Base-by-base conservation (phyloP, 2,888 invertebrate genomes). In the Drosophila yooni region DNA sequence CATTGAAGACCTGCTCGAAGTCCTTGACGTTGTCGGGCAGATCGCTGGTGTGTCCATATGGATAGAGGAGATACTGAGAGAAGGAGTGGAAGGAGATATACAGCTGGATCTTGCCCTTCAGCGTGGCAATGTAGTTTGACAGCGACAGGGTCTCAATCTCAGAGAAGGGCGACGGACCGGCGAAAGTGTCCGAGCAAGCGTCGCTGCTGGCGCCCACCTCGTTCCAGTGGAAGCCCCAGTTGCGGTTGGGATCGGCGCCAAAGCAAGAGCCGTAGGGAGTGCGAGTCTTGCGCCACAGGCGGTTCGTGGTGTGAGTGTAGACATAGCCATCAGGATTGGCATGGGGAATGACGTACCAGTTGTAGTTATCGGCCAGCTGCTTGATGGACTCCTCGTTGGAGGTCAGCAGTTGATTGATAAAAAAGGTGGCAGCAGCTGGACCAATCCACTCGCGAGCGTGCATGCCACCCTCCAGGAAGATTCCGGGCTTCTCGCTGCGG, bases 251-350 rank as follows among this genome's bases (percentile, higher is more conserved):
- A 92, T 97, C 97, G 0, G 95, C 95, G 6, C 97, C 97, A 69
- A 92, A 91, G 79, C 96, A 95, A 15, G 56, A 74, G 13, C 92
- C 94, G 40, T 94, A 94, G 1, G 93, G 94, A 64, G 93, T 93
- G 36, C 96, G 94, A 2, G 95, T 96, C 85, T 96, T 96, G 25
- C 95, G 92, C 96, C 96, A 96, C 74, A 95, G 78, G 46, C 96
- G 94, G 48, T 94, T 21, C 4, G 58, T 83, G 21, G 94, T 94
- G 88, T 94, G 91, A 0, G 96, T 94, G 89, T 95, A 96, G 51
- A 94, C 95, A 83, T 95, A 96, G 2, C 97, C 97, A 93, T 97
- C 97, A 6, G 96, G 96, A 91, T 97, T 97, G n/a, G 95, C 92
- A 21, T 95, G 93, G 0, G 97, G 97, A 70, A 97, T 94, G 62